Percentiles rank a stretch among this genome's conserved stretches.
Conservation (phyloP, 1,140 invertebrate genomes). For the Matsumurasca onukii region DNA sequence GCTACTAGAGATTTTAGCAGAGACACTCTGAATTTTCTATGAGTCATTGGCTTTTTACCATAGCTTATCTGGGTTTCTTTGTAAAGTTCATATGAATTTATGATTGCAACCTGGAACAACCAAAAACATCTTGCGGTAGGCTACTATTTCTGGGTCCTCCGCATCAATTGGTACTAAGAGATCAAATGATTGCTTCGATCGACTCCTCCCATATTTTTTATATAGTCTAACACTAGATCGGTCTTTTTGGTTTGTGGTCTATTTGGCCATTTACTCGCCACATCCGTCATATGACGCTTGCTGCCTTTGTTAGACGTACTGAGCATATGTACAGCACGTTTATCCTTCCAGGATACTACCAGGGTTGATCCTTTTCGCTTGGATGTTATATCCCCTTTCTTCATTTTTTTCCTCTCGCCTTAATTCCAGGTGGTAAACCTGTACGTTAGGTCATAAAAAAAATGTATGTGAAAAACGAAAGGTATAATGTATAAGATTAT, state of each 20-base stretch:
- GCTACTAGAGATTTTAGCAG: background rate
- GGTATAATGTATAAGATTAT: too few species aligned
- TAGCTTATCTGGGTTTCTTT: conserved; percentile 34
- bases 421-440: conserved; percentile 1
- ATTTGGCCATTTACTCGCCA: background rate
- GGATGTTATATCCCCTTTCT: background rate
- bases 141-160: background rate
- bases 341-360: conserved; percentile 18
- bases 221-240: conserved; percentile 11
- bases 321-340: conserved; percentile 18
- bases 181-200: conserved; percentile 11
- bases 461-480: too few species aligned
- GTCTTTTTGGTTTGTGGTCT: conserved; percentile 4
- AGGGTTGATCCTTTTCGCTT: conserved; percentile 9
- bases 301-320: background rate
- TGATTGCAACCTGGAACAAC: background rate
- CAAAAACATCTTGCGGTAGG: background rate
- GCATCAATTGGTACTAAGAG: background rate
- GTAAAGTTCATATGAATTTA: background rate
- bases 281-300: background rate
- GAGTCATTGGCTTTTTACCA: conserved; percentile 37
- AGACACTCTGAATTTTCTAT: background rate
- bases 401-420: background rate
- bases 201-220: conserved; percentile 50
- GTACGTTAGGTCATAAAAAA: background rate